Percentiles rank a stretch among this genome's conserved stretches.
phyloP scores from a whole-genome alignment of 2,888 invertebrate genomes.

The Hirudinaria manillensis region DNA sequence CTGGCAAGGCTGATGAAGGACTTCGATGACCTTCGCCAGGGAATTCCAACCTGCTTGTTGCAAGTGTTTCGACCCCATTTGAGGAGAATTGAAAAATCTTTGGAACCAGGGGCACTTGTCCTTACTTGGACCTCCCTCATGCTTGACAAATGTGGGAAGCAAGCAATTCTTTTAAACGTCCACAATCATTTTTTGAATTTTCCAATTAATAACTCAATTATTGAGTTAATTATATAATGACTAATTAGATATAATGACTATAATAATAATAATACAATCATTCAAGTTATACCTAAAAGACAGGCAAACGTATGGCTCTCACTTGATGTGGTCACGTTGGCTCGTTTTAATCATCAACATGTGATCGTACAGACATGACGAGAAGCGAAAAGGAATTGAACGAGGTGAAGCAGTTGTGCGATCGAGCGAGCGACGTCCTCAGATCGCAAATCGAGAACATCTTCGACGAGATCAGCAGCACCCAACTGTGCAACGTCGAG shows the following conservation, averaged over 20 bases:
- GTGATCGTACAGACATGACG: neutral
- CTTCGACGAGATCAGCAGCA: conserved; percentile 76
- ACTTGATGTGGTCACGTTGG: too few relatives aligned
- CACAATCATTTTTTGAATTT: neutral
- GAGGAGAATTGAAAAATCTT: conserved; percentile 73
- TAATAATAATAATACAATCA: too few relatives aligned
- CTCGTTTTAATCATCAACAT: too few relatives aligned
- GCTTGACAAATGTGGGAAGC: conserved; percentile 63
- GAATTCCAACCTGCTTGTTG: conserved; percentile 68
- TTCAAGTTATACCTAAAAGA: too few relatives aligned
- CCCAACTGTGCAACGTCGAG: conserved; percentile 75
- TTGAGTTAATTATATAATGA: too few relatives aligned
- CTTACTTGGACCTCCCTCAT: conserved; percentile 72
- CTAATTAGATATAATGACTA: too few relatives aligned
- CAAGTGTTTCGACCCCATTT: conserved; percentile 82
- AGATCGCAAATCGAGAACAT: conserved; percentile 82
- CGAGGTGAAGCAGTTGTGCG: conserved; percentile 49
- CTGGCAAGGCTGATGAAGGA: conserved; percentile 52
- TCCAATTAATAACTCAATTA: too few relatives aligned
- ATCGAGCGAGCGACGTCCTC: conserved; percentile 79
- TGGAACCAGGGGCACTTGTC: conserved; percentile 74
- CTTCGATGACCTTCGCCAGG: conserved; percentile 47
- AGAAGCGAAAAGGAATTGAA: conserved; percentile 46
- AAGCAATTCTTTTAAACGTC: neutral
- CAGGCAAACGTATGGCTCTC: too few relatives aligned